Base-by-base conservation (phyloP, 92 coral and sea anemone genomes). In the Paragorgia papillata region DNA sequence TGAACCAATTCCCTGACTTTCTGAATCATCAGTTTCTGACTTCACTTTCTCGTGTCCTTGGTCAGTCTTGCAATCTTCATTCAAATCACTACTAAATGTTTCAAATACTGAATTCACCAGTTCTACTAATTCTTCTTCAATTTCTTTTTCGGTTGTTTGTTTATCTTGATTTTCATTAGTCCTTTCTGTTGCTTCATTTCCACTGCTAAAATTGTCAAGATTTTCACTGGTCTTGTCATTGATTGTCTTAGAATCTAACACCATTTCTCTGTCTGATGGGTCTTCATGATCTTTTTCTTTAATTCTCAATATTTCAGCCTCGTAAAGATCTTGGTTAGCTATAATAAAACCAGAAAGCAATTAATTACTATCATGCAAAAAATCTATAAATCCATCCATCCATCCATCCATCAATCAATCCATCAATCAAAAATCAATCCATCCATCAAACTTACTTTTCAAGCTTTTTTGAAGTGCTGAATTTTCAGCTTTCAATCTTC, bases 381-480 rank as follows among this genome's bases (percentile, higher is more conserved):
- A n/a, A n/a, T n/a, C n/a, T n/a, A n/a, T n/a, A n/a, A n/a, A n/a
- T n/a, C n/a, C n/a, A n/a, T n/a, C n/a, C n/a, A n/a, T n/a, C n/a
- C n/a, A n/a, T n/a, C n/a, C n/a, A n/a, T n/a, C n/a, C n/a, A n/a
- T n/a, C n/a, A n/a, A n/a, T n/a, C n/a, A n/a, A n/a, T n/a, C n/a
- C n/a, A n/a, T n/a, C n/a, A n/a, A n/a, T n/a, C n/a, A n/a, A n/a
- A n/a, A n/a, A n/a, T n/a, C n/a, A n/a, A n/a, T n/a, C n/a, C n/a
- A n/a, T n/a, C n/a, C n/a, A n/a, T n/a, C n/a, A n/a, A n/a, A n/a
- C 89, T 43, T 80, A 90, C 97, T 82, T 76, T 91, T 82, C 22
- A 94, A 74, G 51, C 97, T 88, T 77, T 91, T 94, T 81, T 94
- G 98, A n/a, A 94, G 79, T 19, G 91, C 98, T 8, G 92, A 90